phyloP scores from a whole-genome alignment of 2,113 vertebrate genomes.

The Paramisgurnus dabryanus region DNA sequence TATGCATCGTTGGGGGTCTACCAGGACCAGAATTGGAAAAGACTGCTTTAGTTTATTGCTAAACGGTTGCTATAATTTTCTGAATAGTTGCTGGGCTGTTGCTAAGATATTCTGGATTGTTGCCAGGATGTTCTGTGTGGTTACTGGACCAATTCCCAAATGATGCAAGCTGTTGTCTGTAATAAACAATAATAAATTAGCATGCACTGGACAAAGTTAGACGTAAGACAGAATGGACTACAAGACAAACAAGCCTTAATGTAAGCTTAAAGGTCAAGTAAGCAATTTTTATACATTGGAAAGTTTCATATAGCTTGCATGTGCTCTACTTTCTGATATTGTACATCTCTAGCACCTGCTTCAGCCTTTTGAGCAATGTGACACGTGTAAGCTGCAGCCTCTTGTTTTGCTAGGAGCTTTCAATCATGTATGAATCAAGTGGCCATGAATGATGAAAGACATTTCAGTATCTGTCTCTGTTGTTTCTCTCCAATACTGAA shows the following conservation, averaged over 20 bases:
- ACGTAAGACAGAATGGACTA: too few relatives aligned
- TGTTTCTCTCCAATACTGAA: not conserved
- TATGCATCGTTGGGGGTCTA: too few relatives aligned
- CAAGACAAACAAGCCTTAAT: too few relatives aligned
- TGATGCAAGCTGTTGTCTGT: not conserved
- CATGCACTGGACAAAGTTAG: too few relatives aligned
- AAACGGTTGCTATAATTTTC: not conserved
- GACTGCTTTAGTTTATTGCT: not conserved
- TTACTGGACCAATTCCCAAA: not conserved
- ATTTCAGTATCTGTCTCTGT: conserved; percentile 57
- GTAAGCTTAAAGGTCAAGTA: too few relatives aligned
- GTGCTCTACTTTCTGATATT: not conserved
- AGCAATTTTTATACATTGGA: not conserved
- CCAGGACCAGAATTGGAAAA: too few relatives aligned
- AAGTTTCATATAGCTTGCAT: not conserved
- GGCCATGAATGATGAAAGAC: conserved; percentile 68
- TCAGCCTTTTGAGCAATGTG: conserved; percentile 17
- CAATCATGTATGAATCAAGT: conserved; percentile 72
- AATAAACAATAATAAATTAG: too few relatives aligned
- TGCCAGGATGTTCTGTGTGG: not conserved
- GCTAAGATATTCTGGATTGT: not conserved
- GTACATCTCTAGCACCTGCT: not conserved
- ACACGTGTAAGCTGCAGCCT: conserved; percentile 65
- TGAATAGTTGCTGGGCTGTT: not conserved
- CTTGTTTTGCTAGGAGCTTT: conserved; percentile 64